phyloP scores from a whole-genome alignment of 2,113 vertebrate genomes.

The Ammodytes marinus region DNA sequence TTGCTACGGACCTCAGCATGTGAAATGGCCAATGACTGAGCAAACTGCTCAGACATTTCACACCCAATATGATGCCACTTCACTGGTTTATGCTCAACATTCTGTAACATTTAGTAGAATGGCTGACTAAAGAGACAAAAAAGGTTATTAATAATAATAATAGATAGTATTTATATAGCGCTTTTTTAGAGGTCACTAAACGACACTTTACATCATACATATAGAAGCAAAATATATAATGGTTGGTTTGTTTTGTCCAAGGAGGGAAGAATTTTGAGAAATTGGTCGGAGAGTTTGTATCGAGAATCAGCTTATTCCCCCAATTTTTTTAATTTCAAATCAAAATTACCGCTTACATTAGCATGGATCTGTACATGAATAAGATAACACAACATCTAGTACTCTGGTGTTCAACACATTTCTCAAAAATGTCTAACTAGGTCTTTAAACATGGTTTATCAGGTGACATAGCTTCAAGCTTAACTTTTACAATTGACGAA shows the following conservation, averaged over 20 bases:
- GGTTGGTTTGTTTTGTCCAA: not conserved
- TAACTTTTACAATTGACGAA: too few species aligned
- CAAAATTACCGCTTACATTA: too few species aligned
- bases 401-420: too few species aligned
- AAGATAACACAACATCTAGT: too few species aligned
- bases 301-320: too few species aligned
- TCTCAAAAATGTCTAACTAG: too few species aligned
- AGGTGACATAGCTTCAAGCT: too few species aligned
- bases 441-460: too few species aligned
- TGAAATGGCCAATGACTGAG: not conserved
- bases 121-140: not conserved
- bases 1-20: conserved; percentile 5
- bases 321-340: not conserved
- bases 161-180: too few species aligned
- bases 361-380: too few species aligned
- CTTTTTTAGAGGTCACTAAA: not conserved
- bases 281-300: not conserved
- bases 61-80: not conserved
- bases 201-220: too few species aligned
- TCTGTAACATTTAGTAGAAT: not conserved
- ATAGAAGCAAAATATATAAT: not conserved
- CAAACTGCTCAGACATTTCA: not conserved
- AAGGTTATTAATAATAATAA: too few species aligned
- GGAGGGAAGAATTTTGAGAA: not conserved
- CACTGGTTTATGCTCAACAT: not conserved